Base-by-base conservation (phyloP, 2,113 vertebrate species). In the Desmodus rotundus region DNA sequence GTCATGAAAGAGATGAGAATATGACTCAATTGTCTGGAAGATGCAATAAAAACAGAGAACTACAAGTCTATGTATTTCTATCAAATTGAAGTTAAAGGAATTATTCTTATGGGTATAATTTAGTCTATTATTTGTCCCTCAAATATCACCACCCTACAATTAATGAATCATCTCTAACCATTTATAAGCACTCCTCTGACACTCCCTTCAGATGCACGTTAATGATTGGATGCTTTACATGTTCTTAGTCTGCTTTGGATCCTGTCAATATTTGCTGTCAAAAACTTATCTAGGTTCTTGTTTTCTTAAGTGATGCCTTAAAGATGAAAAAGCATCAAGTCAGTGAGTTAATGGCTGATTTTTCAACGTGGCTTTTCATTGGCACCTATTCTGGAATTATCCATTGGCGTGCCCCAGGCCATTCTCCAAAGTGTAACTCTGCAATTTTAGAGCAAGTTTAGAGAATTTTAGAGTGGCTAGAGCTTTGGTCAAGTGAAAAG, bases 231-330 rank as follows among this genome's bases (percentile, higher is more conserved):
- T 58, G 28, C 26, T 43, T 24, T 41, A 89, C 45, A 24, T 6
- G 22, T 87, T 97, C 95, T 92, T 45, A 92, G 80, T 70, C 26
- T 91, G 56, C 87, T 96, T 93, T 96, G 56, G 31, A 96, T 93
- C 45, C 65, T 95, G 87, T 97, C 95, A 83, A 89, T 94, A 96
- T 96, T 95, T 96, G 72, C 82, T 95, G 77, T 89, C 43, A 87
- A 36, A 88, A 92, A 78, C 22, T 72, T 77, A 93, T 73, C 87
- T 74, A 89, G 43, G 47, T 85, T 91, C 70, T 54, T 68, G 45
- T 87, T 85, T 96, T 93, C 89, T 97, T 96, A 93, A 95, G 84
- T 73, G 92, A 94, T 93, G 74, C 45, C 43, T 96, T 86, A 91
- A 94, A 72, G 85, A 94, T 45, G 56, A 89, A 97, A 97, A 95